These are phyloP conservation scores for Lepus timidus DNA, from an alignment of 2,113 vertebrate species.

Conservation along the genomic window DNA sequence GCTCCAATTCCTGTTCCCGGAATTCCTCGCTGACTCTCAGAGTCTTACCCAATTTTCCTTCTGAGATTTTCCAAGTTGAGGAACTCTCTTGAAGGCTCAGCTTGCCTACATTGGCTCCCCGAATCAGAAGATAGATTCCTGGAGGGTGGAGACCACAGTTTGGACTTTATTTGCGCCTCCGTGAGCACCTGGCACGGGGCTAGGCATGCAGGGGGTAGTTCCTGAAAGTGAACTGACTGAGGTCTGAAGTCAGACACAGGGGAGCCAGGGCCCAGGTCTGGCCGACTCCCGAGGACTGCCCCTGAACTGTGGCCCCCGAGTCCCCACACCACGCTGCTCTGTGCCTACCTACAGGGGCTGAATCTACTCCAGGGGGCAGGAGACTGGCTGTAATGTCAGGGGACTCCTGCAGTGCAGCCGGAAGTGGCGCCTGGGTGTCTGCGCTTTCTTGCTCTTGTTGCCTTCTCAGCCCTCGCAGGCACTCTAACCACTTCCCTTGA, in stretches of 20 bases:
- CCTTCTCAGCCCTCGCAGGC: constrained; percentile 46
- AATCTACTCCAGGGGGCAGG: background rate
- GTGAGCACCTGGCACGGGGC: background rate
- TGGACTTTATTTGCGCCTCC: constrained; percentile 26
- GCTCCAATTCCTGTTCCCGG: background rate
- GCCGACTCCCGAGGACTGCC: background rate
- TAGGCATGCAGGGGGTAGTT: background rate
- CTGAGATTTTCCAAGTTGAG: background rate
- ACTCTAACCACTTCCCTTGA: constrained; percentile 81
- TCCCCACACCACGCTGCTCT: background rate
- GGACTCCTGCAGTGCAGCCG: background rate
- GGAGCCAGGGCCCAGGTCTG: background rate
- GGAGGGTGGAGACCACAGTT: background rate
- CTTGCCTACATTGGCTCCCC: background rate
- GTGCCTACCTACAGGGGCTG: background rate
- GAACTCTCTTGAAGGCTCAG: constrained; percentile 18
- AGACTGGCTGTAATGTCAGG: background rate
- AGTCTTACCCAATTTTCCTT: background rate
- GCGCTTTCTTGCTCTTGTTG: background rate
- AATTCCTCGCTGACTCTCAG: constrained; percentile 40
- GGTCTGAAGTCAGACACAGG: background rate
- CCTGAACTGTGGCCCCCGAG: background rate
- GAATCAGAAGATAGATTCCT: background rate
- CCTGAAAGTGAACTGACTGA: constrained; percentile 9
- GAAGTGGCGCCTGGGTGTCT: constrained; percentile 20